phyloP scores from a whole-genome alignment of 53 echinoderm and acorn worm genomes.

The Echinarachnius parma region DNA sequence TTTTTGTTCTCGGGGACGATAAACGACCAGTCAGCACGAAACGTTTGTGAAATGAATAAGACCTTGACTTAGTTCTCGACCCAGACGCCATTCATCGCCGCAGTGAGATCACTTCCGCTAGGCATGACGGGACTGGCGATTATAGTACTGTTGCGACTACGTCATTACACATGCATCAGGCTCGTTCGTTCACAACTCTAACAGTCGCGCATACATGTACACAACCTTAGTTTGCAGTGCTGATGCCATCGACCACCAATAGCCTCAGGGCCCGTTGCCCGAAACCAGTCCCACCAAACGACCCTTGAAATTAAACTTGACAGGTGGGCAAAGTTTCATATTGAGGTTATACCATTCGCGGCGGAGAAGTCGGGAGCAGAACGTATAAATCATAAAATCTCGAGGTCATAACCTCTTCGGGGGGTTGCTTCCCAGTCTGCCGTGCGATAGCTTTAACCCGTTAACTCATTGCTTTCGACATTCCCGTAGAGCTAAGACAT shows the following conservation, averaged over 20 bases:
- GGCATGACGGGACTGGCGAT: constrained; percentile 27
- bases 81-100: constrained; percentile 32
- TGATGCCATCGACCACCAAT: constrained; percentile 23
- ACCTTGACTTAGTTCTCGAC: background rate
- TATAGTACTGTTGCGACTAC: background rate
- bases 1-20: no score
- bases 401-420: constrained; percentile 17
- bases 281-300: constrained; percentile 34
- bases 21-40: no score
- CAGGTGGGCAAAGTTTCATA: constrained; percentile 27
- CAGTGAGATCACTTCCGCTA: constrained; percentile 39
- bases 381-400: constrained; percentile 39
- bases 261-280: constrained; percentile 39
- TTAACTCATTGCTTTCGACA: no score
- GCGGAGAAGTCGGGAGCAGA: constrained; percentile 35
- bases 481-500: no score
- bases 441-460: no score
- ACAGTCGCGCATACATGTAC: no score
- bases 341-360: constrained; percentile 31
- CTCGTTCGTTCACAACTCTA: background rate
- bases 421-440: background rate
- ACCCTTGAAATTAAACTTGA: constrained; percentile 54
- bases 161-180: background rate
- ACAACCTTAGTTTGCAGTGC: no score
- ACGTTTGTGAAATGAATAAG: background rate